These are phyloP conservation scores for Zeus faber DNA, from an alignment of 2,113 vertebrate genomes.

Conservation along the genomic window DNA sequence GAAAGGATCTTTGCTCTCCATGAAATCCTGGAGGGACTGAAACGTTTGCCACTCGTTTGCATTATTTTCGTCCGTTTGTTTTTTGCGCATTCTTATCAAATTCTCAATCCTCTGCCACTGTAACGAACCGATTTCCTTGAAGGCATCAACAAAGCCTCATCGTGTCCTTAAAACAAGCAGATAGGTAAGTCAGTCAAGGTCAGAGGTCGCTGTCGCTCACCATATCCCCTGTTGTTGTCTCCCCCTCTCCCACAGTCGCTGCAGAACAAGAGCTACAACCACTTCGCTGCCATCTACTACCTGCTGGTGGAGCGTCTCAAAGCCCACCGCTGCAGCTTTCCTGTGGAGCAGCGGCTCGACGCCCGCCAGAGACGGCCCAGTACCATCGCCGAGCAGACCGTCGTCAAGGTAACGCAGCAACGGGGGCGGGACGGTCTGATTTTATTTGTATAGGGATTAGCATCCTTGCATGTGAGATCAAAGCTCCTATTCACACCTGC, in stretches of 20 bases:
- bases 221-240: conserved; percentile 16
- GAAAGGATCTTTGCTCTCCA: no score
- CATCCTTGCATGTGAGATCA: conserved; percentile 45
- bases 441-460: conserved; percentile 34
- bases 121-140: no score
- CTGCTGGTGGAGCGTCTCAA: conserved; percentile 95
- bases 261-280: conserved; percentile 98
- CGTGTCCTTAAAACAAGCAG: no score
- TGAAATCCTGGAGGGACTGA: no score
- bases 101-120: no score
- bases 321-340: conserved; percentile 95
- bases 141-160: no score
- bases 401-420: conserved; percentile 84
- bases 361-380: conserved; percentile 92
- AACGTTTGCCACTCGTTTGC: no score
- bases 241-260: conserved; percentile 80
- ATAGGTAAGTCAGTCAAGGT: no score
- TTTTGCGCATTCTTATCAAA: no score
- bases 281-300: conserved; percentile 98
- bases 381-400: conserved; percentile 90
- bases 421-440: conserved; percentile 16
- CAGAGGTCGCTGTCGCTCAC: no score
- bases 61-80: no score
- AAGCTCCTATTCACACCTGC: conserved; percentile 66
- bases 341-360: conserved; percentile 90